Percentiles rank a stretch among this genome's conserved stretches.
Evolutionary conservation across 2,797 vertebrate genomes (phyloP).

Genomic region (Mus caroli): DNA sequence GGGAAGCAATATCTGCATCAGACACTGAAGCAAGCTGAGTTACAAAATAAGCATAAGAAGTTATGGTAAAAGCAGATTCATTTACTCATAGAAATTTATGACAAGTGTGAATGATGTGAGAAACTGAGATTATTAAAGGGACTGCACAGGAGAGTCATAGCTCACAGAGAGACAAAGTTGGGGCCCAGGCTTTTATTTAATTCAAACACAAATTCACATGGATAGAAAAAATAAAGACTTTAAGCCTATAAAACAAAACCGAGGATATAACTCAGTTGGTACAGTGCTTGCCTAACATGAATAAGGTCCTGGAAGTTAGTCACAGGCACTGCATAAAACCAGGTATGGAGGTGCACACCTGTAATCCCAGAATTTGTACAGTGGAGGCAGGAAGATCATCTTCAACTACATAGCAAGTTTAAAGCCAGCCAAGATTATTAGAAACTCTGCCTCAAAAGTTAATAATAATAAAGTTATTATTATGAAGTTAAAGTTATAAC

Average conservation of each 20-base stretch:
- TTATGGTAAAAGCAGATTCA: not conserved
- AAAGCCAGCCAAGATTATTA: not conserved
- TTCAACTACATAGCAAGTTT: not conserved
- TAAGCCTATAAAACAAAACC: not conserved
- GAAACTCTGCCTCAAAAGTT: not conserved
- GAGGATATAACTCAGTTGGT: not conserved
- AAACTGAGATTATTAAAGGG: not conserved
- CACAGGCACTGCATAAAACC: not conserved
- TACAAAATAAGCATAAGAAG: constrained; percentile 39
- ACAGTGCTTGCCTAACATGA: not conserved
- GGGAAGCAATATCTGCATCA: not conserved
- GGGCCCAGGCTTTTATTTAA: constrained; percentile 1
- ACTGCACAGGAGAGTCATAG: not conserved
- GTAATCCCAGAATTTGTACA: not conserved
- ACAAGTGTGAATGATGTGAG: not conserved
- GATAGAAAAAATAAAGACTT: not conserved
- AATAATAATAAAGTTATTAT: not conserved
- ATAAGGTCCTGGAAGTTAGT: not conserved
- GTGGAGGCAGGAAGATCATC: not conserved
- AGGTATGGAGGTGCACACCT: not conserved
- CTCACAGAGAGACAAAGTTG: not conserved
- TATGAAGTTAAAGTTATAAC: not conserved
- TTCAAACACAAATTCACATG: not conserved
- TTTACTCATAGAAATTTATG: not conserved
- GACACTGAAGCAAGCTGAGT: not conserved